Base-by-base conservation (phyloP, 2,888 invertebrate genomes). In the Lysandra bellargus region DNA sequence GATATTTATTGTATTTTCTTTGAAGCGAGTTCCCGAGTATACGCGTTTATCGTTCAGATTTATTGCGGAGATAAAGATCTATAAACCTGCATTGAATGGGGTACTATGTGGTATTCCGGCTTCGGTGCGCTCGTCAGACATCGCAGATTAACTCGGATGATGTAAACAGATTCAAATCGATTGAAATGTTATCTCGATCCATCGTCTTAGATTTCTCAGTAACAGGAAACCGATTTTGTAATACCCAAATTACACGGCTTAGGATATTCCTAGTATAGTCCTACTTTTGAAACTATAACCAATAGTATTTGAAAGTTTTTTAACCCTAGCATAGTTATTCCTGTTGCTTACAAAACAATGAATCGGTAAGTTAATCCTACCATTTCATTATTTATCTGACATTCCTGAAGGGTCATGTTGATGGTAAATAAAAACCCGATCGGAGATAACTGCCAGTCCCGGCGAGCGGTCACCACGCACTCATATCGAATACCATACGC, bases 41-140 rank as follows among this genome's bases (percentile, higher is more conserved):
- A 85, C 83, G 84, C 86, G 86, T 87, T 85, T 91, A 93, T 93
- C 92, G 92, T 88, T 85, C 88, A 90, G 90, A 94, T 93, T 93
- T 94, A 93, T 93, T 92, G 88, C 88, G 84, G 86, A 89, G 93
- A 94, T 93, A 91, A 86, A 84, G 53, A 92, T 92, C 92, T 87
- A 88, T 88, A 88, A 88, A 89, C 87, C 87, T 89, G 88, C 88
- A 87, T 87, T 87, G 86, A 88, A 88, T 88, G 87, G 87, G 87
- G 88, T 88, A 86, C 87, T 88, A 86, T 87, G 87, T 86, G 85
- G 86, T 88, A 89, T 86, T 86, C 86, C 85, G 85, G 85, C 84
- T 85, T 85, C 82, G 81, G 82, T 80, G 81, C 81, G 80, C 79
- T 81, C 82, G 80, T 81, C 81, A 78, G 79, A 80, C 79, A 82